Percentiles rank a stretch among this genome's conserved stretches.
phyloP scores from a whole-genome alignment of 2,113 vertebrate genomes.

The Cavia porcellus region DNA sequence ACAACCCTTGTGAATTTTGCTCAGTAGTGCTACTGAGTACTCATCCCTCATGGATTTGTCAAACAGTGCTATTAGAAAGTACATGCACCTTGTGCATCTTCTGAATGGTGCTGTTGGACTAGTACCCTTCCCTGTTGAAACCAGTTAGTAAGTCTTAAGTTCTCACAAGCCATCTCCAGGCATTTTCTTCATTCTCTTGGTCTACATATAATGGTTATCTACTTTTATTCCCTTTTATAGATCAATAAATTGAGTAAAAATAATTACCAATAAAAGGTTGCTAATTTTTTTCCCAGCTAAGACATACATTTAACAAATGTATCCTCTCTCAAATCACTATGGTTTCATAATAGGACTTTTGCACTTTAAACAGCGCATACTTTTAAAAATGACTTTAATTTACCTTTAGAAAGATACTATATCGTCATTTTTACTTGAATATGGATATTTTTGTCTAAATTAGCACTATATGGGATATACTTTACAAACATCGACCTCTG shows the following conservation, averaged over 20 bases:
- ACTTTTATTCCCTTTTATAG: neutral
- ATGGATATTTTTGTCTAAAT: neutral
- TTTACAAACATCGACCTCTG: neutral
- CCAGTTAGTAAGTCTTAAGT: neutral
- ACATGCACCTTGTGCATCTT: neutral
- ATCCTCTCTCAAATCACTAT: neutral
- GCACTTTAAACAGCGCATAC: neutral
- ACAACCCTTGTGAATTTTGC: neutral
- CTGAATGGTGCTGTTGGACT: neutral
- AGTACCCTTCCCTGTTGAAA: neutral
- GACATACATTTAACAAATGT: neutral
- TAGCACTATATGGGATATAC: neutral
- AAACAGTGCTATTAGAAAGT: neutral
- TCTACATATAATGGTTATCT: neutral
- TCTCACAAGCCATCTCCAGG: neutral
- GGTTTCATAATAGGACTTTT: neutral
- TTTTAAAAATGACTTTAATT: conserved; percentile 25
- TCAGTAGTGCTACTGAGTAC: neutral
- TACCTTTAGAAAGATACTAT: neutral
- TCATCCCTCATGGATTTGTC: neutral
- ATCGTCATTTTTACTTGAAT: conserved; percentile 35
- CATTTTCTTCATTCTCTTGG: neutral
- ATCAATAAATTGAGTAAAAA: conserved; percentile 3
- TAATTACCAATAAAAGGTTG: neutral
- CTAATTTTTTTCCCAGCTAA: neutral